Base-by-base conservation (phyloP, 1,140 invertebrate genomes). In the Drosophila sp. region DNA sequence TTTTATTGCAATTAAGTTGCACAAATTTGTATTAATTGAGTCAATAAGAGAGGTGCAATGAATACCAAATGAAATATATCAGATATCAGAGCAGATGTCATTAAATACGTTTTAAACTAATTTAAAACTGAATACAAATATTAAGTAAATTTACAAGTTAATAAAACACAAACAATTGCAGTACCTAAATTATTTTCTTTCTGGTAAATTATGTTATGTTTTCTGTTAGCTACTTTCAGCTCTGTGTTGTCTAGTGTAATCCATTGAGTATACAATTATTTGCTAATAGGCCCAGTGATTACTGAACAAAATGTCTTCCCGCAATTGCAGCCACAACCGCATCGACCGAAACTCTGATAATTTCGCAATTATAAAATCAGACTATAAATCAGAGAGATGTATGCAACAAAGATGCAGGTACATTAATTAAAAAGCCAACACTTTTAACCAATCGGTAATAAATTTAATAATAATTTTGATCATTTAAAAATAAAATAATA, bases 191-290 rank as follows among this genome's bases (percentile, higher is more conserved):
- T 8, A 21, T 18, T 46, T 41, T 21, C 9, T 7, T 34, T 46
- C 0, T 2, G 27, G 1, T 1, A 21, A 2, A 9, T 32, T 25
- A 2, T 21, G 2, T 14, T 7, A 6, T 25, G 8, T 48, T 59
- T 7, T 58, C 18, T 21, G 7, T 45, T 9, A 8, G 4, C n/a
- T 13, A 66, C 38, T 2, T 41, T 38, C 0, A 18, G 13, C 29
- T 16, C 6, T 11, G 46, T 66, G 32, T 48, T 13, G 5, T 34
- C 18, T 21, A 40, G 18, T 46, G 59, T 53, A 29, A 57, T 40
- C 29, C 40, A 51, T 81, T 81, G 56, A 70, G 70, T 81, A 43
- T 32, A 21, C 58, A 83, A 83, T 72, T 67, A 67, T 51, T 40
- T 7, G 25, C 38, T 63, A 51, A 78, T 75, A 32, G 16, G 14